phyloP scores from a whole-genome alignment of 2,797 vertebrate genomes.

The Acrossocheilus fasciatus region DNA sequence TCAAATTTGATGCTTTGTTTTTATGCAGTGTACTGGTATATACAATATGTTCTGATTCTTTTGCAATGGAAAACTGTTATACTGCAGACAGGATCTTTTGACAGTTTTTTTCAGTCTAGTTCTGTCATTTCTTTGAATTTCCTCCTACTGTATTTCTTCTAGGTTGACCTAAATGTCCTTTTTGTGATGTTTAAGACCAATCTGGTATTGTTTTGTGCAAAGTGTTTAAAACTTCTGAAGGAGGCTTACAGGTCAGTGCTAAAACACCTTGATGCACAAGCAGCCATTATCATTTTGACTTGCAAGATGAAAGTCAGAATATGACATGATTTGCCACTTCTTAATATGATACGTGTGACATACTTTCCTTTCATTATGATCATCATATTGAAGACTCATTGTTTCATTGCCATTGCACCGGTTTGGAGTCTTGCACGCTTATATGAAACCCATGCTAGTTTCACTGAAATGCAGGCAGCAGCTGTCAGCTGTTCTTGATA shows the following conservation, averaged over 20 bases:
- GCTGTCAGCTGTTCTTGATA: conserved; percentile 35
- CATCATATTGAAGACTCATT: not conserved
- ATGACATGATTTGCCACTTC: not conserved
- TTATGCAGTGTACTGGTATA: not conserved
- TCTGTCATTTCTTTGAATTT: not conserved
- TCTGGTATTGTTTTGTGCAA: not conserved
- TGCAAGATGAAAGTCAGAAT: conserved; percentile 1
- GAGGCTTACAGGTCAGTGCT: not conserved
- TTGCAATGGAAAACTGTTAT: not conserved
- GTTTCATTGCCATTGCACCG: not conserved
- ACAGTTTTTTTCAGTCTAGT: not conserved
- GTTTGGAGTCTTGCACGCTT: not conserved
- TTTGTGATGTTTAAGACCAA: not conserved
- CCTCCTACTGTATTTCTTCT: not conserved
- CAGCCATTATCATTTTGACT: not conserved
- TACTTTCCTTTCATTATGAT: not conserved
- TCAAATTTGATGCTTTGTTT: not conserved
- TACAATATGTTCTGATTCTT: not conserved
- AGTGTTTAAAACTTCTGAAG: not conserved
- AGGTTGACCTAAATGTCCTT: not conserved
- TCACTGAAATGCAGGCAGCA: not conserved
- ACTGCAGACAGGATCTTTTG: not conserved
- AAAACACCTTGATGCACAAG: not conserved
- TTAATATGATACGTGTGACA: not conserved
- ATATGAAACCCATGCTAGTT: conserved; percentile 24